These are phyloP conservation scores for Spatulosminthurus flaviceps DNA, from an alignment of 2,888 invertebrate genomes.

Conservation along the genomic window DNA sequence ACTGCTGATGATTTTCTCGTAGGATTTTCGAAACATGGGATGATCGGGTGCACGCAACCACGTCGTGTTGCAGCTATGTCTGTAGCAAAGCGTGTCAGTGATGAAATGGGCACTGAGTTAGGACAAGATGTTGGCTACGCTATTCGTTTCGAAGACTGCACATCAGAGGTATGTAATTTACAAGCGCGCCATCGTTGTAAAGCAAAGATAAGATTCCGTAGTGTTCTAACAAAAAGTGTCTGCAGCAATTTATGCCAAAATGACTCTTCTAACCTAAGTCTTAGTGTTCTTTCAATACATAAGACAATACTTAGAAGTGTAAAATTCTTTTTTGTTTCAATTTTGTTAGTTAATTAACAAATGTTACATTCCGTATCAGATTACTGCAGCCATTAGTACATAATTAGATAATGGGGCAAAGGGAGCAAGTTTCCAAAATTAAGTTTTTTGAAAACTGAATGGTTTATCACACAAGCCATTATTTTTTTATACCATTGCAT, in stretches of 20 bases:
- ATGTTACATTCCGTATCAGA: too few species aligned
- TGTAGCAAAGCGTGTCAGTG: slow-evolving; percentile 97
- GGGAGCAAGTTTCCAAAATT: background rate
- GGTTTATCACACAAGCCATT: too few species aligned
- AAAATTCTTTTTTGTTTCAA: background rate
- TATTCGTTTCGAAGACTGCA: slow-evolving; percentile 99
- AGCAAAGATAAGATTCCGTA: background rate
- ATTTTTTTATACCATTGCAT: too few species aligned
- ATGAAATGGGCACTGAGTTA: slow-evolving; percentile 92
- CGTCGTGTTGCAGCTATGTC: slow-evolving; percentile 99
- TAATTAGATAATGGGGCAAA: too few species aligned
- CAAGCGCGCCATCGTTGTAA: background rate
- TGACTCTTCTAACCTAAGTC: too few species aligned
- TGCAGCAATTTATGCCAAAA: background rate
- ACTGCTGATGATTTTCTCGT: slow-evolving; percentile 22
- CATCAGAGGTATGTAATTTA: slow-evolving; percentile 74
- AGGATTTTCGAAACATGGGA: slow-evolving; percentile 83
- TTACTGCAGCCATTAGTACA: too few species aligned
- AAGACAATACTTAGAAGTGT: too few species aligned
- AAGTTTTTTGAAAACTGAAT: background rate
- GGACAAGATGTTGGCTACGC: slow-evolving; percentile 97
- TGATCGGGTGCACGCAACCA: slow-evolving; percentile 98
- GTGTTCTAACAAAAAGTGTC: background rate
- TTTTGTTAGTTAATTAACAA: background rate
- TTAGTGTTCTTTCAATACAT: too few species aligned